These are phyloP conservation scores for Drosophila atroscutellata DNA, from an alignment of 2,888 invertebrate species.

Conservation along the genomic window DNA sequence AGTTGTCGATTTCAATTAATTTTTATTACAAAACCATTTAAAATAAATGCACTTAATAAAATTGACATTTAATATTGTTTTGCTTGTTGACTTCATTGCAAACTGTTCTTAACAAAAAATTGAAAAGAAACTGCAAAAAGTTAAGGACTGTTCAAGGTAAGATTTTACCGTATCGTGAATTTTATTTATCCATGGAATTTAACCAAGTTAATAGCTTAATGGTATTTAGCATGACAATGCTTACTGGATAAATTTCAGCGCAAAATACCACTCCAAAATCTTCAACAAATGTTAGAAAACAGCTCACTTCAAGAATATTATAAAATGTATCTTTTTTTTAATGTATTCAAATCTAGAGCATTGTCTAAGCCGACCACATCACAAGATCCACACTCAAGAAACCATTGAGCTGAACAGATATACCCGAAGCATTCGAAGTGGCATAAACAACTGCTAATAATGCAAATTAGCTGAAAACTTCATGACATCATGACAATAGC, in stretches of 20 bases:
- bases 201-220: neutral
- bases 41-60: neutral
- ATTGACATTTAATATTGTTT: neutral
- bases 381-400: neutral
- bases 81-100: neutral
- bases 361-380: neutral
- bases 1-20: neutral
- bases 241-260: neutral
- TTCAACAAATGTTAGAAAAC: neutral
- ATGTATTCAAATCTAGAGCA: neutral
- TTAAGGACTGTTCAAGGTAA: neutral
- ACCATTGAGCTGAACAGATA: slow-evolving; percentile 15
- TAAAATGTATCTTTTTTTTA: neutral
- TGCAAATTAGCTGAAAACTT: slow-evolving; percentile 67
- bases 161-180: no score
- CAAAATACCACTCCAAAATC: neutral
- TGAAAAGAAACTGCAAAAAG: neutral
- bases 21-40: neutral
- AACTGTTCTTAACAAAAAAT: neutral
- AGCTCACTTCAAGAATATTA: neutral
- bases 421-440: slow-evolving; percentile 11
- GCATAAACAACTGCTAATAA: slow-evolving; percentile 58
- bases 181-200: neutral
- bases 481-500: slow-evolving; percentile 65
- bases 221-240: slow-evolving; percentile 3